Percentiles rank a stretch among this genome's conserved stretches.
These are phyloP conservation scores for Poecilus cupreus DNA, from an alignment of 2,888 invertebrate species.

Conservation along the genomic window DNA sequence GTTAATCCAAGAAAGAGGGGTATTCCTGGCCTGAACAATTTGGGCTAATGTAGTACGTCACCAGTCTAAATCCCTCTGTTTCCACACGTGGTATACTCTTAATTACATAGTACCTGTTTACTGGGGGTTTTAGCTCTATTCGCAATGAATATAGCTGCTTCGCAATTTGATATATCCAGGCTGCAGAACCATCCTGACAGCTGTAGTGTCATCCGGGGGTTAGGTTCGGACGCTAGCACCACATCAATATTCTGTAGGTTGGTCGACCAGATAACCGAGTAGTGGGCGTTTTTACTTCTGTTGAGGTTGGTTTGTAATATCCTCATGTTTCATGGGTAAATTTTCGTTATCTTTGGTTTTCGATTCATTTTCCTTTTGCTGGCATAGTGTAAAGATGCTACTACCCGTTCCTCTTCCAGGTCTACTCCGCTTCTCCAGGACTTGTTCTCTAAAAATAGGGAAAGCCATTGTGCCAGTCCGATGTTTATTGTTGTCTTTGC, in stretches of 20 bases:
- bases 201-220: neutral
- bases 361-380: no score
- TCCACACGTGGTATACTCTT: neutral
- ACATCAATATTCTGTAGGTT: neutral
- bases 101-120: neutral
- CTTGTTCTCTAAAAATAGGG: no score
- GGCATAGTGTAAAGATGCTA: no score
- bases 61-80: neutral
- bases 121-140: neutral
- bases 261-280: neutral
- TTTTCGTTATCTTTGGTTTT: no score
- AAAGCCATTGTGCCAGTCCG: no score
- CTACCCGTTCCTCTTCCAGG: no score
- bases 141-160: neutral
- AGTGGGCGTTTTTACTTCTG: neutral
- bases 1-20: neutral
- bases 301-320: neutral
- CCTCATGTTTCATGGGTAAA: no score
- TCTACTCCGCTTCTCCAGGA: no score
- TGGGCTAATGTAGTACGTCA: neutral
- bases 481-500: no score
- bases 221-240: neutral
- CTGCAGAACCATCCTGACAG: neutral
- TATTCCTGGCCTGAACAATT: neutral
- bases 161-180: neutral